Evolutionary conservation across 2,113 vertebrate genomes (phyloP), one percentile per base, ranked within the genome.

Genomic region (Herpetotheres cachinnans): DNA sequence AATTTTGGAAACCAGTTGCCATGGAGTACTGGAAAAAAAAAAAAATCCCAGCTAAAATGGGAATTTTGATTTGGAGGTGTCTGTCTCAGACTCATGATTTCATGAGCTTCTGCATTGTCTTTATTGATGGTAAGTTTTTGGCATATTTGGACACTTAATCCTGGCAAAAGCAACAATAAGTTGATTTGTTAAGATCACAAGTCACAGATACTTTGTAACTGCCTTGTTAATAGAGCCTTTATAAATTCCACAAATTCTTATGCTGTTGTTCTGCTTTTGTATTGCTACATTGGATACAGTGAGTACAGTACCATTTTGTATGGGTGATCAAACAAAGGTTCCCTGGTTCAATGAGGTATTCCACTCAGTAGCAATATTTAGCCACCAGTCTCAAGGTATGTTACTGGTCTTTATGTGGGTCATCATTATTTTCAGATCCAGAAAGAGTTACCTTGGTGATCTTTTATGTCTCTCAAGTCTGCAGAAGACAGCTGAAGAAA

Each of bases 331-430:
- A 15, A 73, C 19, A 50, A 24, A 91, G 8, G 5, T 79, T 89
- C 22, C 16, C 10, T 11, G 6, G 30, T 18, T 54, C 65, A 50
- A 4, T 54, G n/a, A 65, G 22, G 21, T 59, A 40, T 73, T 82
- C 40, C 16, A n/a, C 11, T 82, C 40, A 42, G 40, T 32, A 72
- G 9, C 32, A 73, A 17, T 36, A 16, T 55, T 49, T 19, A 59
- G 76, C 30, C 11, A 6, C 0, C 0, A 19, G 20, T 62, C 21
- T 65, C 32, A 46, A 1, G 2, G 6, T 89, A 10, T 8, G 1
- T 36, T 74, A 16, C 16, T 46, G 27, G 10, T 30, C 32, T 49
- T 86, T 55, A 42, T 50, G 30, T 55, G 32, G 65, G 40, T 82
- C n/a, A 52, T 47, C 8, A 11, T 42, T 72, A 21, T 69, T 77